These are phyloP conservation scores for Poeciliopsis turrubarensis DNA, from an alignment of 2,113 vertebrate species.

Conservation along the genomic window DNA sequence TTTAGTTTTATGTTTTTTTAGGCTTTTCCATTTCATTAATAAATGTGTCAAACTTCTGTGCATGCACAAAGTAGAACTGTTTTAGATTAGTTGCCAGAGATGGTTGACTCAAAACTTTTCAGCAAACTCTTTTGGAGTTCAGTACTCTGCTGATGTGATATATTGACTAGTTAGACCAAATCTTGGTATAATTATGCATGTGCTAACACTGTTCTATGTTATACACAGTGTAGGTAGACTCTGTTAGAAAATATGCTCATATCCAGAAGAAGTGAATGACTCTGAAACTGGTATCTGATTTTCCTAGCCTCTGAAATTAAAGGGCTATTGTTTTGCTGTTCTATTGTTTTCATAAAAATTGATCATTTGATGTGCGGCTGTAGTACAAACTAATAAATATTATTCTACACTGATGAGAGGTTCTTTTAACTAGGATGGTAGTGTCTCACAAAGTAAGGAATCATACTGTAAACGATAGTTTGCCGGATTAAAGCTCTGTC, in stretches of 20 bases:
- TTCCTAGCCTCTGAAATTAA: neutral
- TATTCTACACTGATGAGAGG: too few species aligned
- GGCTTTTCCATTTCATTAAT: neutral
- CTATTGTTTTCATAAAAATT: neutral
- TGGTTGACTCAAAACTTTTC: neutral
- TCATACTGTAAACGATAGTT: too few species aligned
- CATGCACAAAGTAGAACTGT: neutral
- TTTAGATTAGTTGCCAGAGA: neutral
- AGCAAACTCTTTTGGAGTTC: neutral
- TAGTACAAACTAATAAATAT: too few species aligned
- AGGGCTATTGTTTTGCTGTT: neutral
- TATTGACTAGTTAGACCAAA: neutral
- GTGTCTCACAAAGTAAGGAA: too few species aligned
- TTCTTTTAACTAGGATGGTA: too few species aligned
- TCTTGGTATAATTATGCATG: too few species aligned
- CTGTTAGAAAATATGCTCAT: too few species aligned
- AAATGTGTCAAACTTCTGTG: neutral
- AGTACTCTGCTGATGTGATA: neutral
- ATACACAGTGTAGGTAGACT: too few species aligned
- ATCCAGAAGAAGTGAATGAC: neutral
- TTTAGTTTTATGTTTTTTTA: neutral
- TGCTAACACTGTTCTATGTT: too few species aligned
- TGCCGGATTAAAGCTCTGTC: too few species aligned
- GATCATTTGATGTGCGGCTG: too few species aligned
- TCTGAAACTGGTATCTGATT: neutral